phyloP scores from a whole-genome alignment of 2,113 vertebrate genomes.

The Myrmophylax atrothorax region DNA sequence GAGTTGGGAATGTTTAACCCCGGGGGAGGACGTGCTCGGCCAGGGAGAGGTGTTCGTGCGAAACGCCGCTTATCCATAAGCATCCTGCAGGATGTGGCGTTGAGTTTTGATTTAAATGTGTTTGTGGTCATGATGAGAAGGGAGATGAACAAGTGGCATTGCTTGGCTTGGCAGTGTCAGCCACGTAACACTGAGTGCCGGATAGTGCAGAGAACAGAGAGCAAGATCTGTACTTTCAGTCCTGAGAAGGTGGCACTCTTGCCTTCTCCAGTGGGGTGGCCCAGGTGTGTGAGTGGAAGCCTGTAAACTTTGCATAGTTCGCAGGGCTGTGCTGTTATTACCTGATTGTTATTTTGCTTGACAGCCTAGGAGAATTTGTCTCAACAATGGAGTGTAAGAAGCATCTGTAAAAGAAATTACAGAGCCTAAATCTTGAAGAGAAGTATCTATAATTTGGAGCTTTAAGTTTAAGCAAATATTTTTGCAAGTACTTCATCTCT shows the following conservation, averaged over 20 bases:
- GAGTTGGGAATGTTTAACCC: neutral
- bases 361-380: neutral
- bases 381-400: neutral
- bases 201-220: neutral
- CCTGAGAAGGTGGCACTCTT: neutral
- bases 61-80: neutral
- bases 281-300: neutral
- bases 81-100: neutral
- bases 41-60: neutral
- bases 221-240: fast-evolving
- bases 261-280: neutral
- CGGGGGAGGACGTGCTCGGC: too few relatives aligned
- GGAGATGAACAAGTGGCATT: neutral
- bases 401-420: neutral
- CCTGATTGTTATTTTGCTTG: neutral
- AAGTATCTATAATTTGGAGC: neutral
- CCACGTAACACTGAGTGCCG: neutral
- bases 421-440: neutral
- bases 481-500: neutral
- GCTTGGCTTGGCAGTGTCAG: neutral
- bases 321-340: neutral
- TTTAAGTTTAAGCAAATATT: neutral
- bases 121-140: neutral
- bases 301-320: neutral
- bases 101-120: neutral